Evolutionary conservation across 2,113 vertebrate species (phyloP), one percentile per base, ranked within the genome.

Genomic region (Tretioscincus oriximinensis): DNA sequence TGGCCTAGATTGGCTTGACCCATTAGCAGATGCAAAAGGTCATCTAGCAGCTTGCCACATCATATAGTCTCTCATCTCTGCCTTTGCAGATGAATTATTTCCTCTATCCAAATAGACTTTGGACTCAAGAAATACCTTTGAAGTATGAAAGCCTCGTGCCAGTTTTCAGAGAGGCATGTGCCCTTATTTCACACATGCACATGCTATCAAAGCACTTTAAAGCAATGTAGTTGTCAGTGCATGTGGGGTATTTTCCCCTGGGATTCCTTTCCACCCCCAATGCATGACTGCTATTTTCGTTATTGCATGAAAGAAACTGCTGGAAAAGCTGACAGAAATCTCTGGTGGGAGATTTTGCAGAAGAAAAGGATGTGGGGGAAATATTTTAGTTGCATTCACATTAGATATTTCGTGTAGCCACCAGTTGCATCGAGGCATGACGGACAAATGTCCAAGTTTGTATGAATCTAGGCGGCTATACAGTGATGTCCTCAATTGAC

Each of bases 81-180:
- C 65, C 61, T 41, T 73, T 1, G 0, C 6, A 4, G 10, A 5
- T 26, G 22, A 1, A 24, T 0, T 0, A 0, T 51, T 73, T 73
- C 61, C 63, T 60, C 61, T 51, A 2, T 8, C 26, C 65, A 69
- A 88, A 82, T 64, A 84, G 60, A 49, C 31, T 47, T 51, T 75
- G 63, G 10, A 21, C 41, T 54, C 5, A 45, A 28, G 20, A 22
- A 10, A 29, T 28, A 29, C 26, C 60, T 84, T 88, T 81, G 54
- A 16, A 63, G 29, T 8, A 69, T 22, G 28, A 73, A 79, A 76
- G 10, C 6, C 49, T 51, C 18, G 9, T 51, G 54, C 67, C 68
- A 71, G 67, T 16, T 45, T 47, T 47, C 68, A 58, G 47, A 79
- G 35, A 58, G 51, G 64, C 4, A 20, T 31, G 28, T 61, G 35